These are phyloP conservation scores for Iguana delicatissima DNA, from an alignment of 2,797 vertebrate genomes.

Conservation along the genomic window DNA sequence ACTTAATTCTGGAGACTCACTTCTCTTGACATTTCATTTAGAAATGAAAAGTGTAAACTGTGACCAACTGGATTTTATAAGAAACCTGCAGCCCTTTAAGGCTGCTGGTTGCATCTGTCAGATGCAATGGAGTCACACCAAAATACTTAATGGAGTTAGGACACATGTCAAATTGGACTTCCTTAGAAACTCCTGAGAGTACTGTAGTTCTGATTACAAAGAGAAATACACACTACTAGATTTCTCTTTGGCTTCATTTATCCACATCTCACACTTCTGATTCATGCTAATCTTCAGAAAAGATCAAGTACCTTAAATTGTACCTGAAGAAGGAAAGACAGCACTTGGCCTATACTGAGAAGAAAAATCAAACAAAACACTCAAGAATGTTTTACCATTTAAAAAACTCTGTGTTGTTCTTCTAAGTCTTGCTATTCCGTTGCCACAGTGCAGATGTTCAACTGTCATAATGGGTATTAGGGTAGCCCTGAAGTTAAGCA, in stretches of 20 bases:
- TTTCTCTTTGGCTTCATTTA: conserved; percentile 57
- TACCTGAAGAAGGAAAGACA: conserved; percentile 46
- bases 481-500: not conserved
- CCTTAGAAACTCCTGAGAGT: conserved; percentile 49
- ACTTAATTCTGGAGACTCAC: not conserved
- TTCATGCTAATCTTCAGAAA: conserved; percentile 49
- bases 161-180: conserved; percentile 51
- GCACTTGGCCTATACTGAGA: conserved; percentile 53
- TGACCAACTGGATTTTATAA: conserved; percentile 31
- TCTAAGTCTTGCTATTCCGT: not conserved
- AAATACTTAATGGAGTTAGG: conserved; percentile 49
- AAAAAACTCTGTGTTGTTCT: not conserved
- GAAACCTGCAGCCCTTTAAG: conserved; percentile 39
- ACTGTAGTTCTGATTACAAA: conserved; percentile 54
- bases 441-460: not conserved
- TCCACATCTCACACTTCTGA: conserved; percentile 26
- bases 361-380: conserved; percentile 7
- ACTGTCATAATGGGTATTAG: not conserved
- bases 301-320: conserved; percentile 45
- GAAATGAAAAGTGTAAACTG: not conserved
- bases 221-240: conserved; percentile 43
- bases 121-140: not conserved
- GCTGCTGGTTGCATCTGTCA: conserved; percentile 47
- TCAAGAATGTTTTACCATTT: not conserved
- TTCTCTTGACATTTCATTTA: conserved; percentile 12